Evolutionary conservation across 2,797 vertebrate species (phyloP).

Genomic region (Diceros bicornis): DNA sequence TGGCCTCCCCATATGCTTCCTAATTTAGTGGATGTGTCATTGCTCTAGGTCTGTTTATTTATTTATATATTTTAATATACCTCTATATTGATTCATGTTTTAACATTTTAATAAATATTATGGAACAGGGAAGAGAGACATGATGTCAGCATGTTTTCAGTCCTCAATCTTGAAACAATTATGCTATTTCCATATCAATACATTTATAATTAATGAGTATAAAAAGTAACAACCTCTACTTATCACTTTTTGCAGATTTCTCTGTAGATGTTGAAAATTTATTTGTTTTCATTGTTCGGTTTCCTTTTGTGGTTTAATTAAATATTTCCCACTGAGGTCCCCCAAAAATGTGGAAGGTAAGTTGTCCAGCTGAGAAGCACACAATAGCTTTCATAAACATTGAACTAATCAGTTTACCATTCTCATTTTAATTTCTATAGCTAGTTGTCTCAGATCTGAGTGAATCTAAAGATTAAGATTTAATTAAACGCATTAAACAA

Average conservation of each 20-base stretch:
- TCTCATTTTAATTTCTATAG: slow-evolving; percentile 70
- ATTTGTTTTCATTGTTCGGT: not conserved
- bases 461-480: slow-evolving; percentile 71
- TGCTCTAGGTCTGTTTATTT: not conserved
- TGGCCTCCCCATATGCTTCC: not conserved
- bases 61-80: slow-evolving; percentile 6
- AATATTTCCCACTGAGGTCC: not conserved
- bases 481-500: slow-evolving; percentile 71
- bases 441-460: slow-evolving; percentile 62
- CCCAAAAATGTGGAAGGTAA: not conserved
- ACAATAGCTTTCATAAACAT: not conserved
- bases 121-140: not conserved
- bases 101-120: not conserved
- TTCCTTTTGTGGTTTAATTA: slow-evolving; percentile 54
- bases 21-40: not conserved
- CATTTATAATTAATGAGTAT: slow-evolving; percentile 31
- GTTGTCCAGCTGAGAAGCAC: not conserved
- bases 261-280: not conserved
- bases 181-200: not conserved
- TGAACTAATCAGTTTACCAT: slow-evolving; percentile 20
- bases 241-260: not conserved
- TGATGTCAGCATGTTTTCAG: not conserved
- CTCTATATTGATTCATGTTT: not conserved
- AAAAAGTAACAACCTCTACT: not conserved
- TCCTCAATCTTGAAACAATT: not conserved